A percentile compares a stretch with the other conserved stretches of the same genome.
Evolutionary conservation across 2,888 invertebrate genomes (phyloP).

Genomic region (Emmelina monodactyla): DNA sequence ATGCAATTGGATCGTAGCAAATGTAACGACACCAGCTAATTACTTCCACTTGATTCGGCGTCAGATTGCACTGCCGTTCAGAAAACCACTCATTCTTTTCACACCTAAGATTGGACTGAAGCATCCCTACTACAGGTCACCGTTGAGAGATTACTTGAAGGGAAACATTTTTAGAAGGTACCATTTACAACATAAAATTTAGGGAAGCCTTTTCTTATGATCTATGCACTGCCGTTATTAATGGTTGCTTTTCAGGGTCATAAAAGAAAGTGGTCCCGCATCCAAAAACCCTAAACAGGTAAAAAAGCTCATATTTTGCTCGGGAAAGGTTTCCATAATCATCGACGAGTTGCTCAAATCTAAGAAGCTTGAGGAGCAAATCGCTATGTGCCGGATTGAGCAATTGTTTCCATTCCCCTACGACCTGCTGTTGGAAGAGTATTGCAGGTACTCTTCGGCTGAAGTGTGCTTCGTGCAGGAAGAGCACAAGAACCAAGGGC

Average conservation of each 20-base stretch:
- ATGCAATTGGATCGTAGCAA: conserved; percentile 75
- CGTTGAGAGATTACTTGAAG: conserved; percentile 70
- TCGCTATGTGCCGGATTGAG: conserved; percentile 89
- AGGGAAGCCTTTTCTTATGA: too few species aligned
- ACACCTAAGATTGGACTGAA: conserved; percentile 81
- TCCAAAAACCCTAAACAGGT: conserved; percentile 68
- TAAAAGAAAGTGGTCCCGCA: conserved; percentile 73
- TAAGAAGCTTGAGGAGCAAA: conserved; percentile 71
- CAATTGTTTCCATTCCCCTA: conserved; percentile 89
- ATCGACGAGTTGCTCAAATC: conserved; percentile 73
- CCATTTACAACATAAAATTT: too few species aligned
- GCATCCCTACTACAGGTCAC: conserved; percentile 76
- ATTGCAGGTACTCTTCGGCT: conserved; percentile 73
- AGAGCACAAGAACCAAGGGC: conserved; percentile 89
- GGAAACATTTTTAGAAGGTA: conserved; percentile 59
- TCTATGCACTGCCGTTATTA: too few species aligned
- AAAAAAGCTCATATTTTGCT: conserved; percentile 81
- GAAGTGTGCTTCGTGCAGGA: conserved; percentile 83
- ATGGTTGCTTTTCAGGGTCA: too few species aligned
- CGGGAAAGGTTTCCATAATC: conserved; percentile 86
- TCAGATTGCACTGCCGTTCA: conserved; percentile 80
- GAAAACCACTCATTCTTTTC: conserved; percentile 80
- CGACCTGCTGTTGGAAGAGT: conserved; percentile 76
- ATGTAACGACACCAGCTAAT: conserved; percentile 80
- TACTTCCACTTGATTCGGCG: conserved; percentile 79